Evolutionary conservation across 2,113 vertebrate genomes (phyloP).

Genomic region (Morone chrysops): DNA sequence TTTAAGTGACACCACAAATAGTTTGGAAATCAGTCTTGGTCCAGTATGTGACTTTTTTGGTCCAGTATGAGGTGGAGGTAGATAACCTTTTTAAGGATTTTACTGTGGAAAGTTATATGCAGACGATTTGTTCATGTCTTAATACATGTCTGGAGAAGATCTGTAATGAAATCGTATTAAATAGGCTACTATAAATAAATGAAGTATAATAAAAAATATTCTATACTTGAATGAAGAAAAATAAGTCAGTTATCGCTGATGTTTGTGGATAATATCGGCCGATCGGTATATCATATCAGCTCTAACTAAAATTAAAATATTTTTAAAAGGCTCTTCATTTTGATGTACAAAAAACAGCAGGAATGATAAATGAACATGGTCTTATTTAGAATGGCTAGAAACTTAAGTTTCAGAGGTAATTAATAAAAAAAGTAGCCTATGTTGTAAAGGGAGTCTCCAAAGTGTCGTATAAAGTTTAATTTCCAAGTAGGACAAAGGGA

Average conservation of each 20-base stretch:
- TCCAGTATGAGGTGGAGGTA: no score
- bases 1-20: no score
- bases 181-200: background rate
- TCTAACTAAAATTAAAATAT: background rate
- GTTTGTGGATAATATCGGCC: background rate
- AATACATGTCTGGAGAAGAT: no score
- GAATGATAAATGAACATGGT: conserved; percentile 70
- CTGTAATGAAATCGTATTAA: background rate
- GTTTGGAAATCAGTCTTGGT: no score
- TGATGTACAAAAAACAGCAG: conserved; percentile 28
- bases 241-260: background rate
- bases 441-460: conserved; percentile 72
- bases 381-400: conserved; percentile 71
- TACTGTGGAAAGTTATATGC: no score
- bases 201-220: background rate
- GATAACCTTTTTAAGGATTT: no score
- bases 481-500: conserved; percentile 81
- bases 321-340: conserved; percentile 14
- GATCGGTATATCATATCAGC: background rate
- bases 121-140: no score
- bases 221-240: background rate
- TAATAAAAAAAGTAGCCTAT: conserved; percentile 74
- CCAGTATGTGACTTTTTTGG: no score
- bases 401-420: conserved; percentile 73
- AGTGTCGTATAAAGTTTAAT: conserved; percentile 69